Percentiles rank a stretch among this genome's conserved stretches.
Conservation (phyloP, 1,140 invertebrate genomes). For the Zaprionus tsacasi region DNA sequence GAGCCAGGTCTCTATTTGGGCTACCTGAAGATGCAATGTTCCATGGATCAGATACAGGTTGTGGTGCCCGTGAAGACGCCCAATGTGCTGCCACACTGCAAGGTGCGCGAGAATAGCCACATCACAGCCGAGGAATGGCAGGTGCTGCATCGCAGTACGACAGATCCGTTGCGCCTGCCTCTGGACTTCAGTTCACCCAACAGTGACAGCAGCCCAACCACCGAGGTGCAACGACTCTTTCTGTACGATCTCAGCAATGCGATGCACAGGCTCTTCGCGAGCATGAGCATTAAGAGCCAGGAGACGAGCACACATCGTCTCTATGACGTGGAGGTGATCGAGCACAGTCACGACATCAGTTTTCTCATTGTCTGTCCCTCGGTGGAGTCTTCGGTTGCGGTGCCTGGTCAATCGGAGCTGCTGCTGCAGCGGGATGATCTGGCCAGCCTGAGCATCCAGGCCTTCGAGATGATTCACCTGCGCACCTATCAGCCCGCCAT, state of each 20-base stretch:
- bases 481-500: conserved; percentile 95
- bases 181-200: conserved; percentile 83
- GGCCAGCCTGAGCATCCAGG: conserved; percentile 92
- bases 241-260: conserved; percentile 90
- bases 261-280: conserved; percentile 89
- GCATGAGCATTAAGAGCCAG: conserved; percentile 91
- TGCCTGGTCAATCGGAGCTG: conserved; percentile 93
- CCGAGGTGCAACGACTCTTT: conserved; percentile 92
- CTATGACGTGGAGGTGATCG: conserved; percentile 96
- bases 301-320: conserved; percentile 90
- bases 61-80: conserved; percentile 95
- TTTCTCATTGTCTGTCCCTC: conserved; percentile 96
- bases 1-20: conserved; percentile 95
- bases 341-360: conserved; percentile 94
- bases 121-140: conserved; percentile 98
- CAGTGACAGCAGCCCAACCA: conserved; percentile 84
- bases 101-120: conserved; percentile 97
- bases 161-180: conserved; percentile 84
- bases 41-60: conserved; percentile 96
- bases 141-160: conserved; percentile 86
- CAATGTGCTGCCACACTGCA: conserved; percentile 96
- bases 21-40: conserved; percentile 97
- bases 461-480: conserved; percentile 96
- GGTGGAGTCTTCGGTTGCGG: conserved; percentile 94
- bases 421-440: conserved; percentile 92